Conservation (phyloP, 2,797 vertebrate genomes). For the Pogonophryne albipinna region DNA sequence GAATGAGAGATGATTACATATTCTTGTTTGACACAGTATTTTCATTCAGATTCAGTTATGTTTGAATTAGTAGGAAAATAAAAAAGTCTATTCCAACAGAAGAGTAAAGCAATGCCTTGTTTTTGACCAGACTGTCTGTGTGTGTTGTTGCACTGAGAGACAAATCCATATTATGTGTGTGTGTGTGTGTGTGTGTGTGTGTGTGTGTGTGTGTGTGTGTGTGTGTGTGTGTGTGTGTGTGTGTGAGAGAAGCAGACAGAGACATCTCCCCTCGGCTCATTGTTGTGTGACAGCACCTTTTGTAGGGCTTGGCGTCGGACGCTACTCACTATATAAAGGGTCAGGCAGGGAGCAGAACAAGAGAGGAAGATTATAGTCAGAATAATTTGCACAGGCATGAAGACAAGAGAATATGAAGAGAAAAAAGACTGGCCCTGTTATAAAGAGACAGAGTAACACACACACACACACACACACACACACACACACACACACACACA, state of each 20-base stretch:
- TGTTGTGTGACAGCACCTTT: conserved; percentile 71
- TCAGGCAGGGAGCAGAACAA: conserved; percentile 53
- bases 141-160: background rate
- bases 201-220: background rate
- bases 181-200: too few species aligned
- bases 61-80: background rate
- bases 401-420: conserved; percentile 58
- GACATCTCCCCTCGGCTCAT: conserved; percentile 66
- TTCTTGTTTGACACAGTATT: too few species aligned
- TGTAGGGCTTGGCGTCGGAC: conserved; percentile 73
- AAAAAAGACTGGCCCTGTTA: conserved; percentile 29
- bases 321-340: conserved; percentile 64
- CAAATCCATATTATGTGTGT: too few species aligned
- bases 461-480: conserved; percentile 29
- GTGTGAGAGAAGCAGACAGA: conserved; percentile 66
- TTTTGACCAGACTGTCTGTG: background rate
- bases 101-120: background rate
- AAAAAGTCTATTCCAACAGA: background rate
- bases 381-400: conserved; percentile 68
- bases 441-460: conserved; percentile 45
- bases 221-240: conserved; percentile 15
- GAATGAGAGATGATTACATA: background rate
- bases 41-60: background rate
- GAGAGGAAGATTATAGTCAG: conserved; percentile 71
- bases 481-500: conserved; percentile 25